A percentile compares a stretch with the other conserved stretches of the same genome.
These are phyloP conservation scores for Bettongia penicillata DNA, from an alignment of 2,113 vertebrate genomes.

Conservation along the genomic window DNA sequence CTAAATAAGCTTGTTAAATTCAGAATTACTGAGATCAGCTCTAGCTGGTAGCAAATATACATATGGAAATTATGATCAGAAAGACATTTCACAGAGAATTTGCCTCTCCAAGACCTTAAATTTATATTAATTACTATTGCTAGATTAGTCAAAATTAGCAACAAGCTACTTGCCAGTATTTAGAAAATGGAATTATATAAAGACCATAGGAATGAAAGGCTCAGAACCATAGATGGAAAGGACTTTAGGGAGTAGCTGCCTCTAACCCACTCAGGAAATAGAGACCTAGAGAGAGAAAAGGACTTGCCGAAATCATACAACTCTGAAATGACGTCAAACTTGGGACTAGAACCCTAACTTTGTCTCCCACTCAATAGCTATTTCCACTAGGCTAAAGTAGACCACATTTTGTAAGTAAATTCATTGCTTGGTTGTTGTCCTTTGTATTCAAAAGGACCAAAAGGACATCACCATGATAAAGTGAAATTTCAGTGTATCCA, in stretches of 20 bases:
- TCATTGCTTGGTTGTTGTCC: no score
- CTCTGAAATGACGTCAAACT: neutral
- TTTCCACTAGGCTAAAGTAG: neutral
- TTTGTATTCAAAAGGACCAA: no score
- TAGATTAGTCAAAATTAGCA: slow-evolving; percentile 64
- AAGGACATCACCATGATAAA: no score
- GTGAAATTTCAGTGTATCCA: no score
- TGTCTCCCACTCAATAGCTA: neutral
- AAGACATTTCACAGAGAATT: slow-evolving; percentile 50
- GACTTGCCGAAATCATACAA: neutral
- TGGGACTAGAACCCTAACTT: neutral
- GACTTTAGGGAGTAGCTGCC: neutral
- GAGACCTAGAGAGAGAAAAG: neutral
- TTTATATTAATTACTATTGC: slow-evolving; percentile 58
- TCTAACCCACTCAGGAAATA: neutral
- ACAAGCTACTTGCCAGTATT: slow-evolving; percentile 22
- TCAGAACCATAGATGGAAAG: neutral
- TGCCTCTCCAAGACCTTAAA: slow-evolving; percentile 36
- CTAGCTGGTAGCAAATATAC: slow-evolving; percentile 53
- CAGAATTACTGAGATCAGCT: slow-evolving; percentile 53
- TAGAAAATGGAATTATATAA: slow-evolving; percentile 53
- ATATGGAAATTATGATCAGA: slow-evolving; percentile 59
- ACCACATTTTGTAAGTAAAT: neutral
- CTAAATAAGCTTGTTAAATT: slow-evolving; percentile 76
- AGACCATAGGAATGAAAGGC: slow-evolving; percentile 7